These are phyloP conservation scores for Limnephilus rhombicus DNA, from an alignment of 2,888 invertebrate species.

Conservation along the genomic window DNA sequence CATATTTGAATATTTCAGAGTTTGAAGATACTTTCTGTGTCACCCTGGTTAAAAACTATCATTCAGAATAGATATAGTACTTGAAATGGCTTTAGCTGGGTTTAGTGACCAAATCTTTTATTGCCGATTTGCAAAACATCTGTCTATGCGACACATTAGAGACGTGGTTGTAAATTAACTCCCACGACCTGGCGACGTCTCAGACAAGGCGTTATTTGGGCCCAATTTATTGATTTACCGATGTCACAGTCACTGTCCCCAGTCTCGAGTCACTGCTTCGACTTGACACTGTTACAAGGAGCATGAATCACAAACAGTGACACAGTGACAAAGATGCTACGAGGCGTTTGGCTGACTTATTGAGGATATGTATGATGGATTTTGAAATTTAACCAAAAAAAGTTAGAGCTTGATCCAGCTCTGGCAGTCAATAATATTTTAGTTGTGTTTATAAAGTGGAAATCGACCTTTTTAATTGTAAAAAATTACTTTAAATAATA, in stretches of 20 bases:
- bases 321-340: not conserved
- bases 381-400: not conserved
- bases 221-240: not conserved
- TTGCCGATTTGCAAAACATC: not conserved
- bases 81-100: too few relatives aligned
- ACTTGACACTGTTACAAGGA: constrained; percentile 4
- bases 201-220: not conserved
- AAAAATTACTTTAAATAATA: not conserved
- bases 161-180: not conserved
- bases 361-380: not conserved
- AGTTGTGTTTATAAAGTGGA: not conserved
- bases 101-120: not conserved
- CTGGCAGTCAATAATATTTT: not conserved
- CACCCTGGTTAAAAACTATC: too few relatives aligned
- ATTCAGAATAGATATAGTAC: too few relatives aligned
- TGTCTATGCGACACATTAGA: not conserved
- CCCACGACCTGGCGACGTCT: constrained; percentile 11
- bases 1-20: too few relatives aligned
- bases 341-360: too few relatives aligned
- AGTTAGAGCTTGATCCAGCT: not conserved
- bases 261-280: not conserved
- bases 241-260: not conserved
- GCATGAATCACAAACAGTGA: not conserved
- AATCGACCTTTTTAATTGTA: not conserved
- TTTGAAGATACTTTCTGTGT: too few relatives aligned